A percentile compares a stretch with the other conserved stretches of the same genome.
These are phyloP conservation scores for Cyclargus thomasi DNA, from an alignment of 1,140 invertebrate species.

Conservation along the genomic window DNA sequence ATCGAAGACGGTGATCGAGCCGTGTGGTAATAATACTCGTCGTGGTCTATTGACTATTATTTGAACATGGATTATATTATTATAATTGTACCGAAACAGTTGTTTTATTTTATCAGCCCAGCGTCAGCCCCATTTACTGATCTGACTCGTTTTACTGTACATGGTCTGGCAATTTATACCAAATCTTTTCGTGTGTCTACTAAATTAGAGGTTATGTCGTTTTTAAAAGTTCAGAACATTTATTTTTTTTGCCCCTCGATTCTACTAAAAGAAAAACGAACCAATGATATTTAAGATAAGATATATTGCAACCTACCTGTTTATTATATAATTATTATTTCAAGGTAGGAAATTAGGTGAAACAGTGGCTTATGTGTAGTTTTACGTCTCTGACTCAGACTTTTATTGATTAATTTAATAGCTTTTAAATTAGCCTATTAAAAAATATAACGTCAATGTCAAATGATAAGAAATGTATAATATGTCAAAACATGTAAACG, in stretches of 20 bases:
- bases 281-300: too few species aligned
- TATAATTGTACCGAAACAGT: slow-evolving; percentile 28
- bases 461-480: slow-evolving; percentile 17
- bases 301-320: background rate
- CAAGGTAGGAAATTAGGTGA: background rate
- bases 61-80: slow-evolving; percentile 44
- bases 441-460: slow-evolving; percentile 18
- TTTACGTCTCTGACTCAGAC: too few species aligned
- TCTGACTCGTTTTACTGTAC: too few species aligned
- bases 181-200: too few species aligned
- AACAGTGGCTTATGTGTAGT: too few species aligned
- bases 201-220: too few species aligned
- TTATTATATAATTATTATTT: background rate
- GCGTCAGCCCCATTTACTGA: background rate
- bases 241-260: too few species aligned
- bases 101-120: slow-evolving; percentile 26
- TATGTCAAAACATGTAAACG: slow-evolving; percentile 9
- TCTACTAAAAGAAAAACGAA: too few species aligned
- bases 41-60: slow-evolving; percentile 69
- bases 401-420: too few species aligned
- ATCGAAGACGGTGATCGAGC: slow-evolving; percentile 16
- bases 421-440: too few species aligned
- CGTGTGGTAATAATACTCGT: slow-evolving; percentile 48
- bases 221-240: too few species aligned
- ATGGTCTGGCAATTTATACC: too few species aligned